These are phyloP conservation scores for Cynodonichthys magdalenae DNA, from an alignment of 2,797 vertebrate species.

Conservation along the genomic window DNA sequence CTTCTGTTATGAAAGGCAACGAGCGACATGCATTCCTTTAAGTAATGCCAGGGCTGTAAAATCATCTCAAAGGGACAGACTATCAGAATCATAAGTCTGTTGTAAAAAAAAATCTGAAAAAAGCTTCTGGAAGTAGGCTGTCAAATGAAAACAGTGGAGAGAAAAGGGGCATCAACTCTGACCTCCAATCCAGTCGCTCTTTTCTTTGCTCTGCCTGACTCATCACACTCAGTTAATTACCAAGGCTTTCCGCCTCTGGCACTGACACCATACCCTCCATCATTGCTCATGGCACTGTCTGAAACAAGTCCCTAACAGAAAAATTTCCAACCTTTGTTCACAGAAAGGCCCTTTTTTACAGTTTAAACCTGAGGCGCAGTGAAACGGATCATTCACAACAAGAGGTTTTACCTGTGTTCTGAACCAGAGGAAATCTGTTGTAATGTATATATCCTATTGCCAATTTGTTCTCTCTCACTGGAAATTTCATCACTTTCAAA, in stretches of 20 bases:
- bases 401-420: slow-evolving; percentile 30
- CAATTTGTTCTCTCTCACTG: slow-evolving; percentile 56
- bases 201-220: slow-evolving; percentile 51
- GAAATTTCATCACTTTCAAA: slow-evolving; percentile 54
- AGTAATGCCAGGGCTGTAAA: not conserved
- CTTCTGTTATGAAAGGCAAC: no score
- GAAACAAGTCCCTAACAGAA: slow-evolving; percentile 43
- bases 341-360: slow-evolving; percentile 33
- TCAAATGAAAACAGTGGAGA: slow-evolving; percentile 18
- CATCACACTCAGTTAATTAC: slow-evolving; percentile 70
- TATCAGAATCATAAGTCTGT: slow-evolving; percentile 6
- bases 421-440: slow-evolving; percentile 35
- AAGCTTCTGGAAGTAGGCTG: slow-evolving; percentile 16
- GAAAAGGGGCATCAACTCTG: slow-evolving; percentile 55
- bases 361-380: slow-evolving; percentile 42
- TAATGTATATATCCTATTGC: slow-evolving; percentile 62
- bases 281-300: slow-evolving; percentile 37
- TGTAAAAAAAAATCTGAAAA: not conserved
- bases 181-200: slow-evolving; percentile 55
- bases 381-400: slow-evolving; percentile 3
- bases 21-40: no score
- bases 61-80: slow-evolving; percentile 4
- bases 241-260: slow-evolving; percentile 48
- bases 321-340: slow-evolving; percentile 53
- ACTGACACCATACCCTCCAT: slow-evolving; percentile 40